Percentiles rank a stretch among this genome's conserved stretches.
These are phyloP conservation scores for Kryphioiulus occultus DNA, from an alignment of 2,888 invertebrate species.

Conservation along the genomic window DNA sequence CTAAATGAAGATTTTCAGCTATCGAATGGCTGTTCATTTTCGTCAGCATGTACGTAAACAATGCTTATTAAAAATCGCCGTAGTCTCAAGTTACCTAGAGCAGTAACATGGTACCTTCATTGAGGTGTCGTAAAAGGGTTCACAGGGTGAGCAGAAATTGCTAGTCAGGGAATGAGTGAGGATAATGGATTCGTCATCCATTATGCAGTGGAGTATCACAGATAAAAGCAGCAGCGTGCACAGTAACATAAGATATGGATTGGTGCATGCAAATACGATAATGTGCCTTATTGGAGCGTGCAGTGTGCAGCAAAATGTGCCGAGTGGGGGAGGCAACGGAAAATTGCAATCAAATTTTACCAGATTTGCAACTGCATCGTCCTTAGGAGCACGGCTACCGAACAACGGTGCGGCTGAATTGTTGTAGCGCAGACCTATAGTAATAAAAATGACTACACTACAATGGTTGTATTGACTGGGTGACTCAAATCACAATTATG, in stretches of 20 bases:
- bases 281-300: not conserved
- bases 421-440: constrained; percentile 52
- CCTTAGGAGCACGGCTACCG: constrained; percentile 33
- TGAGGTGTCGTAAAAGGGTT: too few species aligned
- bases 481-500: not conserved
- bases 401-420: constrained; percentile 53
- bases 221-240: not conserved
- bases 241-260: not conserved
- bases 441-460: constrained; percentile 41
- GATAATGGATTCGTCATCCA: not conserved
- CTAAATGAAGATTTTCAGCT: not conserved
- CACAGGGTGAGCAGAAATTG: not conserved
- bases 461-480: not conserved
- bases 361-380: constrained; percentile 37
- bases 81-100: too few species aligned
- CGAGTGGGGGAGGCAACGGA: not conserved
- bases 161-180: not conserved
- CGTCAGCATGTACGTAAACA: too few species aligned
- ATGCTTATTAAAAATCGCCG: too few species aligned
- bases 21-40: too few species aligned
- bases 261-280: constrained; percentile 32
- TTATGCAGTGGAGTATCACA: not conserved
- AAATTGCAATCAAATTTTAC: constrained; percentile 43
- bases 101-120: too few species aligned
- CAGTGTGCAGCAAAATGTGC: constrained; percentile 24